A percentile compares a stretch with the other conserved stretches of the same genome.
phyloP scores from a whole-genome alignment of 2,888 invertebrate genomes.

The Onthophagus sagittarius region DNA sequence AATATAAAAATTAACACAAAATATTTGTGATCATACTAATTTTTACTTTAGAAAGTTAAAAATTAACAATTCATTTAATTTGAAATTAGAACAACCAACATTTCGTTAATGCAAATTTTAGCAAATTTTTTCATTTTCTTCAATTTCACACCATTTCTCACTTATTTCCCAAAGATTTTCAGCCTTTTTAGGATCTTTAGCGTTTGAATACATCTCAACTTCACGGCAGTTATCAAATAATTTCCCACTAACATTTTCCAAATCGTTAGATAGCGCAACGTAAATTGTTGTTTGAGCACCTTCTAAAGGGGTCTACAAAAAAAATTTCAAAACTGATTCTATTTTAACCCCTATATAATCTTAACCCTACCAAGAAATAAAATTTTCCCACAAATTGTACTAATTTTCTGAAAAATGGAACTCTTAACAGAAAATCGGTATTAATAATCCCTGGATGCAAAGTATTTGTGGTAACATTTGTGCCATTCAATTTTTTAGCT shows the following conservation, averaged over 20 bases:
- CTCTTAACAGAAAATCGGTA: not conserved
- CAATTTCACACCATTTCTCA: constrained; percentile 53
- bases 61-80: too few relatives aligned
- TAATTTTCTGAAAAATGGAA: not conserved
- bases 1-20: too few relatives aligned
- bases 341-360: not conserved
- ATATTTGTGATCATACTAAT: too few relatives aligned
- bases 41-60: too few relatives aligned
- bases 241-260: constrained; percentile 67
- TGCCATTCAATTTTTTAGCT: constrained; percentile 30
- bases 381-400: not conserved
- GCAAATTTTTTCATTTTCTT: constrained; percentile 13
- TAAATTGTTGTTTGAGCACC: constrained; percentile 79
- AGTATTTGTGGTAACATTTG: constrained; percentile 32
- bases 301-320: constrained; percentile 65
- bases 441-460: constrained; percentile 37
- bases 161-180: constrained; percentile 81
- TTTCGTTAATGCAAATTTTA: not conserved
- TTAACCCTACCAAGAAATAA: not conserved
- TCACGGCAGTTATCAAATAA: constrained; percentile 73
- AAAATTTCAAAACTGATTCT: not conserved
- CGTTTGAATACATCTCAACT: constrained; percentile 40
- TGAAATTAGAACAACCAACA: too few relatives aligned
- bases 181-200: constrained; percentile 63
- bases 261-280: constrained; percentile 69